phyloP scores from a whole-genome alignment of 2,888 invertebrate species.

The Epistrophe eligans region DNA sequence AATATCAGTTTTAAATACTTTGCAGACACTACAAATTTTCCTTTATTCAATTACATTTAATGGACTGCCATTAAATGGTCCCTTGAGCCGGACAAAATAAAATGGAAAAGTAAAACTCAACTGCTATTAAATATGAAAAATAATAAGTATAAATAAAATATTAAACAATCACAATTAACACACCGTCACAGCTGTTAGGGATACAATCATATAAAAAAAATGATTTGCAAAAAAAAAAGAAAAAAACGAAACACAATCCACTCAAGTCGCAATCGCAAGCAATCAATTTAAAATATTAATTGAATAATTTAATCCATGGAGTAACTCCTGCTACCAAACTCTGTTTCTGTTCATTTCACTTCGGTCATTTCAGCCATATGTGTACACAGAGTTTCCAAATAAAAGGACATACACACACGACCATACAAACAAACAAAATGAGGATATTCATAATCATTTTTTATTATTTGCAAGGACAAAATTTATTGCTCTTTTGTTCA shows the following conservation, averaged over 20 bases:
- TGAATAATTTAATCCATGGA: slow-evolving; percentile 73
- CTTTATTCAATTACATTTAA: slow-evolving; percentile 33
- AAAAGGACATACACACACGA: not conserved
- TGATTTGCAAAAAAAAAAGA: not conserved
- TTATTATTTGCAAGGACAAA: slow-evolving; percentile 49
- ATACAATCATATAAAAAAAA: not conserved
- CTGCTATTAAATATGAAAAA: slow-evolving; percentile 11
- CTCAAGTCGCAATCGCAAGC: slow-evolving; percentile 53
- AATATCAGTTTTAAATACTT: not conserved
- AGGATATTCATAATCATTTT: slow-evolving; percentile 21
- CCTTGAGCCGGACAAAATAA: slow-evolving; percentile 22
- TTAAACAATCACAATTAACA: slow-evolving; percentile 72
- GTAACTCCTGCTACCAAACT: slow-evolving; percentile 38
- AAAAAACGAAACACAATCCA: slow-evolving; percentile 30
- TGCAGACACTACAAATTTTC: not conserved
- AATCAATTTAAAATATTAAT: slow-evolving; percentile 76
- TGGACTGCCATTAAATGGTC: slow-evolving; percentile 29
- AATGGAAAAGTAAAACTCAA: not conserved
- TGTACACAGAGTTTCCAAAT: slow-evolving; percentile 13
- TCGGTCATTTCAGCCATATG: slow-evolving; percentile 37
- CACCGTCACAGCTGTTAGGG: slow-evolving; percentile 52
- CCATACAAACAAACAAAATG: not conserved
- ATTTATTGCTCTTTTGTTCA: slow-evolving; percentile 62
- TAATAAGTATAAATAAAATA: slow-evolving; percentile 48
- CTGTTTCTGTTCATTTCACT: slow-evolving; percentile 31